These are phyloP conservation scores for Cottoperca gobio DNA, from an alignment of 2,797 vertebrate species.

Conservation along the genomic window DNA sequence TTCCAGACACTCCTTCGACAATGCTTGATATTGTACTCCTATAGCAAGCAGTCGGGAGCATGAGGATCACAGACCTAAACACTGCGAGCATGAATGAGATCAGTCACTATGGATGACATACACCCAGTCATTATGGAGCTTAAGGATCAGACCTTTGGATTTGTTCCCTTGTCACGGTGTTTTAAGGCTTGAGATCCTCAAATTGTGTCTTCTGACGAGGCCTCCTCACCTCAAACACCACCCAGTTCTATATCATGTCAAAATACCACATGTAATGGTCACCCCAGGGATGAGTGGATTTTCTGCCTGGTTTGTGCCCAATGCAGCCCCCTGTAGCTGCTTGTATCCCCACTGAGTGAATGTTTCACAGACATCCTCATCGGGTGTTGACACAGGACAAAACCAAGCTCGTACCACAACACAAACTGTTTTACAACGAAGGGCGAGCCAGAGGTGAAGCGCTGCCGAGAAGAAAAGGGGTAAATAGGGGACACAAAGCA, in stretches of 20 bases:
- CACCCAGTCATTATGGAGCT: slow-evolving; percentile 65
- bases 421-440: slow-evolving; percentile 51
- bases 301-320: slow-evolving; percentile 82
- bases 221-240: slow-evolving; percentile 64
- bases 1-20: slow-evolving; percentile 63
- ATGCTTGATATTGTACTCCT: slow-evolving; percentile 53
- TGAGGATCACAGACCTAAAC: slow-evolving; percentile 50
- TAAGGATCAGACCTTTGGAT: slow-evolving; percentile 58
- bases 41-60: slow-evolving; percentile 22
- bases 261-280: slow-evolving; percentile 70
- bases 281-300: slow-evolving; percentile 78
- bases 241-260: slow-evolving; percentile 57
- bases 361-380: slow-evolving; percentile 66
- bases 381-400: slow-evolving; percentile 62
- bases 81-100: slow-evolving; percentile 64
- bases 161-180: slow-evolving; percentile 68
- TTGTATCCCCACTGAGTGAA: slow-evolving; percentile 73
- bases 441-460: slow-evolving; percentile 61
- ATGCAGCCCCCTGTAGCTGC: slow-evolving; percentile 68
- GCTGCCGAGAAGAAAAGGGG: slow-evolving; percentile 23
- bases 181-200: slow-evolving; percentile 69
- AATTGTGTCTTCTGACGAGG: slow-evolving; percentile 51
- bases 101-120: slow-evolving; percentile 65
- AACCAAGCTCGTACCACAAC: slow-evolving; percentile 40
- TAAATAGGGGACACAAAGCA: slow-evolving; percentile 59